Evolutionary conservation across 2,888 invertebrate species (phyloP).

Genomic region (Rhamnusium bicolor): DNA sequence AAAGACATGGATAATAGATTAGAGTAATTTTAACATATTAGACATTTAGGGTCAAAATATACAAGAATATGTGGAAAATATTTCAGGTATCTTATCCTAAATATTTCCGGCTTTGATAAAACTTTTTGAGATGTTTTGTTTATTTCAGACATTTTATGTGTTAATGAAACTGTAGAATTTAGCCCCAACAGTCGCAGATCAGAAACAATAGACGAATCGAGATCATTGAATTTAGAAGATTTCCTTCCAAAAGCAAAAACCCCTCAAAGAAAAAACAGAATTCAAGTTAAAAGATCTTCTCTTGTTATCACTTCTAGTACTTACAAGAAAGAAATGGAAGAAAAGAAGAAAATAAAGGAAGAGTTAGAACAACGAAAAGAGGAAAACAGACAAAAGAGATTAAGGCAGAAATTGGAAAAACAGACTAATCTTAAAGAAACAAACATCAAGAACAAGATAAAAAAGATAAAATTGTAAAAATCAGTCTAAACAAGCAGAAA

Average conservation of each 20-base stretch:
- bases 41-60: slow-evolving; percentile 1
- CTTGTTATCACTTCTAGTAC: slow-evolving; percentile 12
- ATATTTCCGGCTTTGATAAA: slow-evolving; percentile 1
- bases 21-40: background rate
- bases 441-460: background rate
- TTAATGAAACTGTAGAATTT: slow-evolving; percentile 2
- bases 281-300: slow-evolving; percentile 7
- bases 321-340: slow-evolving; percentile 23
- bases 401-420: background rate
- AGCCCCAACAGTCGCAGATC: background rate
- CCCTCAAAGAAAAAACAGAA: slow-evolving; percentile 17
- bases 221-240: slow-evolving; percentile 3
- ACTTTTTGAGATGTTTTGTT: background rate
- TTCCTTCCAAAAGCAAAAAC: slow-evolving; percentile 24
- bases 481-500: background rate
- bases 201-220: slow-evolving; percentile 12
- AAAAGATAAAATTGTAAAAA: background rate
- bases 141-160: background rate
- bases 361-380: slow-evolving; percentile 11
- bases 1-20: slow-evolving; percentile 10
- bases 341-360: slow-evolving; percentile 15
- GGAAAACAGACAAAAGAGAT: slow-evolving; percentile 19
- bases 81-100: background rate
- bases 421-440: background rate
- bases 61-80: background rate